Conservation (phyloP, 2,797 vertebrate genomes). For the Tachyglossus aculeatus region DNA sequence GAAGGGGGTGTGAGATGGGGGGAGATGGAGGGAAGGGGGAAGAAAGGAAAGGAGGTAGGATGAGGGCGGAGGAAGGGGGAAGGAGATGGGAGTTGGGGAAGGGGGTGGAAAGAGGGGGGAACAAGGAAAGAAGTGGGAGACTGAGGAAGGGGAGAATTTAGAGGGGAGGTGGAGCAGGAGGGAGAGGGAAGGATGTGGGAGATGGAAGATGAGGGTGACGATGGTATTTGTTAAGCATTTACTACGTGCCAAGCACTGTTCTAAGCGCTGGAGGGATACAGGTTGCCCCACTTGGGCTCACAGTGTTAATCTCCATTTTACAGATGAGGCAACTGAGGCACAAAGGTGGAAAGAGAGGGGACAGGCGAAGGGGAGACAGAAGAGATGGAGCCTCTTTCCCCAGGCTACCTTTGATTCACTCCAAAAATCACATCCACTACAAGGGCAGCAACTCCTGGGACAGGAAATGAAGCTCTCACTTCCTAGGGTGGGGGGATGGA, state of each 20-base stretch:
- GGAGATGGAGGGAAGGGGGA: background rate
- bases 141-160: too few relatives aligned
- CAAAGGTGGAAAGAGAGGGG: background rate
- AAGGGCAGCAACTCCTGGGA: too few relatives aligned
- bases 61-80: slow-evolving; percentile 4
- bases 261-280: background rate
- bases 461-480: too few relatives aligned
- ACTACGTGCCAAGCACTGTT: background rate
- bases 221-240: background rate
- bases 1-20: slow-evolving; percentile 32
- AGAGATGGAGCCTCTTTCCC: background rate
- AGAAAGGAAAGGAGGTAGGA: slow-evolving; percentile 30
- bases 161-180: too few relatives aligned
- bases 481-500: too few relatives aligned
- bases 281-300: background rate
- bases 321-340: background rate
- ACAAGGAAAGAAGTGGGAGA: too few relatives aligned
- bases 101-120: background rate
- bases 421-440: too few relatives aligned
- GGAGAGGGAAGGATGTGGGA: background rate
- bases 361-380: background rate
- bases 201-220: background rate
- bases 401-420: slow-evolving; percentile 2
- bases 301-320: background rate
- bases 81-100: slow-evolving; percentile 11